Evolutionary conservation across 2,888 invertebrate genomes (phyloP).

Genomic region (Cryptus viduatorius): DNA sequence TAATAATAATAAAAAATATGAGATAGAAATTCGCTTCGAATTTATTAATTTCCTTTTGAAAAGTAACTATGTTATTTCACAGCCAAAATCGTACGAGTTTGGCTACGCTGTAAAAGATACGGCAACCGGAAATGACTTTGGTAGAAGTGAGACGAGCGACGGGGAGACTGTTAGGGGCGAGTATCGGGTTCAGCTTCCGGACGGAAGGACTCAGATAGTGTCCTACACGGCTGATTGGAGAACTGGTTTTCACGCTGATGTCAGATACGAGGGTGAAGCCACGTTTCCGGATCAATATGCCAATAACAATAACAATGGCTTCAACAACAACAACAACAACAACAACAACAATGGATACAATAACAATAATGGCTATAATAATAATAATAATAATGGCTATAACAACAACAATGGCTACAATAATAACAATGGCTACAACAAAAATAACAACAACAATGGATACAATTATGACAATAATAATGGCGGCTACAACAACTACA

Average conservation of each 20-base stretch:
- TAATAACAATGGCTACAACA: too few relatives aligned
- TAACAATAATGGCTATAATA: slow-evolving; percentile 71
- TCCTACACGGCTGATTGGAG: slow-evolving; percentile 93
- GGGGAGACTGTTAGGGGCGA: slow-evolving; percentile 89
- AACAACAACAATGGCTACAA: slow-evolving; percentile 62
- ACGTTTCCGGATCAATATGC: slow-evolving; percentile 87
- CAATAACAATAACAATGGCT: slow-evolving; percentile 67
- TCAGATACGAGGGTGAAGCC: slow-evolving; percentile 90
- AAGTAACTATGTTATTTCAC: slow-evolving; percentile 66
- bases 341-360: slow-evolving; percentile 61
- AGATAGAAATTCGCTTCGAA: not conserved
- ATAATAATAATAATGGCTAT: slow-evolving; percentile 58
- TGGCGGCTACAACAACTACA: slow-evolving; percentile 5
- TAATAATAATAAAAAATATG: not conserved
- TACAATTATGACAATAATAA: not conserved
- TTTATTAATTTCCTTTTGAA: not conserved
- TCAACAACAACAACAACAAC: slow-evolving; percentile 43
- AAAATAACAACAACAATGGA: too few relatives aligned
- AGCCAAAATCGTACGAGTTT: slow-evolving; percentile 92
- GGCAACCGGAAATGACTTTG: slow-evolving; percentile 91
- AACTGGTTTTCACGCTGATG: slow-evolving; percentile 92
- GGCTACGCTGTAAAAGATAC: slow-evolving; percentile 93
- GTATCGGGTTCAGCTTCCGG: slow-evolving; percentile 88
- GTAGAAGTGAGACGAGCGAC: slow-evolving; percentile 90
- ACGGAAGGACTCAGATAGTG: slow-evolving; percentile 89